Evolutionary conservation across 1,140 invertebrate genomes (phyloP).

Genomic region (Kradibia gibbosae): DNA sequence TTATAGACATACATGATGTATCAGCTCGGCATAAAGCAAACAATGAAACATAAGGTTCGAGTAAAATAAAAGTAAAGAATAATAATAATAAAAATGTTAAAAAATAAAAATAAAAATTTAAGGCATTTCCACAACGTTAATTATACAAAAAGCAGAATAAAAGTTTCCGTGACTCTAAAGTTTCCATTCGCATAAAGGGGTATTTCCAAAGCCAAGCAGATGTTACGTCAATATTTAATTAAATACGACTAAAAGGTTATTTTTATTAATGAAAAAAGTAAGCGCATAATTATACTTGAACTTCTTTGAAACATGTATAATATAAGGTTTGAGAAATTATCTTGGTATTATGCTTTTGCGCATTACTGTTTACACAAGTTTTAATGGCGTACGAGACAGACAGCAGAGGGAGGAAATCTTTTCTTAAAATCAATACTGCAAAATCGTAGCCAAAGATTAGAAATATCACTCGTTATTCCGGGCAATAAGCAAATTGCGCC

Average conservation of each 20-base stretch:
- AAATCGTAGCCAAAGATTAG: not conserved
- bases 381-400: not conserved
- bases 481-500: not conserved
- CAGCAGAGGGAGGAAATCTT: not conserved
- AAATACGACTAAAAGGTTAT: not conserved
- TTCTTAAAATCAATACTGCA: not conserved
- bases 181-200: not conserved
- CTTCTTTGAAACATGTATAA: not conserved
- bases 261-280: not conserved
- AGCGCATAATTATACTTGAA: not conserved
- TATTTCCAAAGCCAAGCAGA: not conserved
- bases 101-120: too few relatives aligned
- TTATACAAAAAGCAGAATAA: not conserved
- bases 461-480: too few relatives aligned
- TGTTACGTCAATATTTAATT: not conserved
- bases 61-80: not conserved
- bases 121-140: not conserved
- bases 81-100: not conserved
- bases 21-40: not conserved
- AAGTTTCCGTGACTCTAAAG: not conserved
- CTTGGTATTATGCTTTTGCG: not conserved
- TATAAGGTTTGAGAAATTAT: not conserved
- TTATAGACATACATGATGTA: not conserved
- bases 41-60: not conserved
- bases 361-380: not conserved